phyloP scores from a whole-genome alignment of 2,113 vertebrate genomes.

The Conger conger region DNA sequence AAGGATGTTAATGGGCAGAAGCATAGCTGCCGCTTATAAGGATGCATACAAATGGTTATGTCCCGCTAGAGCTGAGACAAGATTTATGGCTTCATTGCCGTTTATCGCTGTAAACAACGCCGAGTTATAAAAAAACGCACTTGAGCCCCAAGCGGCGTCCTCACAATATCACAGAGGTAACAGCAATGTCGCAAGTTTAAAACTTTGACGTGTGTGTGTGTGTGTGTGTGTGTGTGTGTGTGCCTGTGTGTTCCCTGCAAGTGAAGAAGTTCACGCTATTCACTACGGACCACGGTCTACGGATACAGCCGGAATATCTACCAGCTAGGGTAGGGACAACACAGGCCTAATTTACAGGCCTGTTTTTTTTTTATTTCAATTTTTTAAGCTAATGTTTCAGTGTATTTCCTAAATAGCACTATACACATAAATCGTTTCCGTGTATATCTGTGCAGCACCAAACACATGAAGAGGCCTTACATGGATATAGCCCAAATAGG shows the following conservation, averaged over 20 bases:
- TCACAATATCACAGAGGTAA: not conserved
- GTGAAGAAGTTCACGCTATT: not conserved
- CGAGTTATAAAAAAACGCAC: slow-evolving; percentile 36
- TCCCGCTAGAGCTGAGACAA: slow-evolving; percentile 64
- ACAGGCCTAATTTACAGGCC: not conserved
- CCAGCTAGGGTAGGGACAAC: not conserved
- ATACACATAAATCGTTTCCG: too few species aligned
- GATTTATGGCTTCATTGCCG: slow-evolving; percentile 76
- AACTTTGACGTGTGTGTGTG: not conserved
- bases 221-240: not conserved
- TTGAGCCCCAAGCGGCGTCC: slow-evolving; percentile 23
- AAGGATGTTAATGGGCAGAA: slow-evolving; percentile 71
- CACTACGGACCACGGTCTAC: too few species aligned
- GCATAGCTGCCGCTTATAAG: slow-evolving; percentile 68
- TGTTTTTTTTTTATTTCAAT: not conserved
- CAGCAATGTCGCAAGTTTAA: not conserved
- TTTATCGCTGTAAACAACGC: slow-evolving; percentile 75
- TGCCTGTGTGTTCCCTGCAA: not conserved
- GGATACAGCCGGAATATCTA: not conserved
- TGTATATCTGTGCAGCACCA: too few species aligned
- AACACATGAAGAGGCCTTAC: too few species aligned
- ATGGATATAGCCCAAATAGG: too few species aligned
- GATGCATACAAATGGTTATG: slow-evolving; percentile 76
- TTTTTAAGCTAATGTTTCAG: too few species aligned
- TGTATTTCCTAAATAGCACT: too few species aligned